These are phyloP conservation scores for Scortum barcoo DNA, from an alignment of 2,113 vertebrate species.

Conservation along the genomic window DNA sequence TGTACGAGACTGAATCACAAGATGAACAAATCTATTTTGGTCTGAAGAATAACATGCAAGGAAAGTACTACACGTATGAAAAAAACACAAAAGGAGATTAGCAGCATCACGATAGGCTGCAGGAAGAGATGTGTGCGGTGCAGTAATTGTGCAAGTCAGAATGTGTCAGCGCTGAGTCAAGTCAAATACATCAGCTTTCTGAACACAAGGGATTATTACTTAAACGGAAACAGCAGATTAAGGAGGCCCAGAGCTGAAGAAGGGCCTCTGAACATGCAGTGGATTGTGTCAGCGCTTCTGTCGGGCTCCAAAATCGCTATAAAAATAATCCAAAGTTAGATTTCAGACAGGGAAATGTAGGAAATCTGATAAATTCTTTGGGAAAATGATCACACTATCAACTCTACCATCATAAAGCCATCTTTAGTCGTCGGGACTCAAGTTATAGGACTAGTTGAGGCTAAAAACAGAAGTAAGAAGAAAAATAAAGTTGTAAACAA, in stretches of 20 bases:
- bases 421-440: no score
- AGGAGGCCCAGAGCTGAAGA: background rate
- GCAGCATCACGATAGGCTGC: slow-evolving; percentile 13
- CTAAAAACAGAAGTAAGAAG: background rate
- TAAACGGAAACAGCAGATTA: slow-evolving; percentile 15
- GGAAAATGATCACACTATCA: background rate
- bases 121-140: slow-evolving; percentile 32
- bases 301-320: background rate
- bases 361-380: background rate
- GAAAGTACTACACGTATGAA: slow-evolving; percentile 11
- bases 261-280: background rate
- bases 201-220: background rate
- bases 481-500: background rate
- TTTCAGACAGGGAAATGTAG: background rate
- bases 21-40: slow-evolving; percentile 33
- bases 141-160: slow-evolving; percentile 44
- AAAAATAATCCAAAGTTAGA: background rate
- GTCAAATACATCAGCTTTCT: slow-evolving; percentile 21
- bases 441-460: background rate
- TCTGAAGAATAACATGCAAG: slow-evolving; percentile 20
- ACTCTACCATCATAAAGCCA: background rate
- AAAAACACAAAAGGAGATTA: slow-evolving; percentile 22
- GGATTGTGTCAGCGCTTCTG: background rate
- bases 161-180: slow-evolving; percentile 57
- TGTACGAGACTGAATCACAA: slow-evolving; percentile 35